Base-by-base conservation (phyloP, 2,888 invertebrate species). In the Dromius quadrimaculatus region DNA sequence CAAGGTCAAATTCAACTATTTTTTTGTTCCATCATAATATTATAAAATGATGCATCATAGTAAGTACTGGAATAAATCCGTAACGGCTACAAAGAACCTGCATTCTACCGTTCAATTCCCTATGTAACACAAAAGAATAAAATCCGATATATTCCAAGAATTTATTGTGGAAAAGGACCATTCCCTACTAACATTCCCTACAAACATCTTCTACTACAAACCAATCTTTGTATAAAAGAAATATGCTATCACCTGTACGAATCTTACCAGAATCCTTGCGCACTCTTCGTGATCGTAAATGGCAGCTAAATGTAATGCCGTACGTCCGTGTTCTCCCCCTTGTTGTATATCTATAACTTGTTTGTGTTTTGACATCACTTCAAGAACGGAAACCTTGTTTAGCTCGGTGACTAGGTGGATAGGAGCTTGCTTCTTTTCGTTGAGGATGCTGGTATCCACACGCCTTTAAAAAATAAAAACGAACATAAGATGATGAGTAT, bases 271-370 rank as follows among this genome's bases (percentile, higher is more conserved):
- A 74, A 93, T 87, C 78, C 89, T 86, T 9, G 94, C 93, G 80
- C 93, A 93, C 76, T 91, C 88, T 72, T 92, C 92, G 78, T 92
- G 90, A 80, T 95, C 94, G 76, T 91, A 90, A 68, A 92, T 92
- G 4, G 94, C 94, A 0, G 94, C 93, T 72, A 93, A 86, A 78
- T 95, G 95, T 0, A 95, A 84, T 0, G 94, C 92, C 0, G 93
- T 93, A 20, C 92, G 84, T 0, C 94, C 94, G 74, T 92, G 91
- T 77, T 90, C 90, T 0, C 94, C 94, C 0, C 90, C 90, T 74
- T 91, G 87, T 75, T 92, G 88, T 1, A 91, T 89, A 79, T 94
- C 88, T 73, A 94, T 89, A 74, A 86, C 85, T 38, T 85, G 85
- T 72, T 89, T 89, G 82, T 91, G 88, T 73, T 87, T 87, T 3